phyloP scores from a whole-genome alignment of 2,888 invertebrate genomes.

The Ramazzottius varieornatus region DNA sequence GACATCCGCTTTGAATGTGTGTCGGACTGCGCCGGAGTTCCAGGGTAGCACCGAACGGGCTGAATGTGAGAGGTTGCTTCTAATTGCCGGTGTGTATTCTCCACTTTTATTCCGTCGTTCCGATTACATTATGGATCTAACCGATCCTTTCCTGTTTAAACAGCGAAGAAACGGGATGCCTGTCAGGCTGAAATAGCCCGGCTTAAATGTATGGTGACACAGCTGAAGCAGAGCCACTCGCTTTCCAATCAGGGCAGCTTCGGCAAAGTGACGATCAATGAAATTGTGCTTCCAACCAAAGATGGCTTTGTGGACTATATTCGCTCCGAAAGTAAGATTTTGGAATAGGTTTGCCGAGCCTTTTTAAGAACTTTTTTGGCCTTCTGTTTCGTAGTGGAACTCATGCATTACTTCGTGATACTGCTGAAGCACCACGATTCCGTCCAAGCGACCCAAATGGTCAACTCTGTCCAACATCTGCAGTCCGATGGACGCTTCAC shows the following conservation, averaged over 20 bases:
- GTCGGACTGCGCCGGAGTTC: neutral
- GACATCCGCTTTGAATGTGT: neutral
- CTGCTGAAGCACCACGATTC: neutral
- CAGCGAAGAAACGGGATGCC: neutral
- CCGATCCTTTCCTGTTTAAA: neutral
- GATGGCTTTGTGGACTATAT: neutral
- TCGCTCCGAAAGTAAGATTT: neutral
- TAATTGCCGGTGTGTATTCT: neutral
- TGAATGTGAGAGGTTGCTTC: neutral
- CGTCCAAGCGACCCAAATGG: neutral
- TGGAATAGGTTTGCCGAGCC: no score
- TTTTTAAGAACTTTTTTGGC: no score
- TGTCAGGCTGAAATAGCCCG: neutral
- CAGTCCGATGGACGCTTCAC: neutral
- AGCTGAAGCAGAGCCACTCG: neutral
- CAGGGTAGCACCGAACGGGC: neutral
- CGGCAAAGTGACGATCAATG: neutral
- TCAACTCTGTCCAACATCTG: neutral
- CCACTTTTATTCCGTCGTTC: no score
- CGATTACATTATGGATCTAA: no score
- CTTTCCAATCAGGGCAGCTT: neutral
- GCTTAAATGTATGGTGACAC: neutral
- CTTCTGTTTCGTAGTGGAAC: neutral
- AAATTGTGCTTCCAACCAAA: neutral
- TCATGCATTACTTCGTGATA: neutral